Evolutionary conservation across 1,140 invertebrate species (phyloP), one percentile per base, ranked within the genome.

Genomic region (Drosophila carrolli): DNA sequence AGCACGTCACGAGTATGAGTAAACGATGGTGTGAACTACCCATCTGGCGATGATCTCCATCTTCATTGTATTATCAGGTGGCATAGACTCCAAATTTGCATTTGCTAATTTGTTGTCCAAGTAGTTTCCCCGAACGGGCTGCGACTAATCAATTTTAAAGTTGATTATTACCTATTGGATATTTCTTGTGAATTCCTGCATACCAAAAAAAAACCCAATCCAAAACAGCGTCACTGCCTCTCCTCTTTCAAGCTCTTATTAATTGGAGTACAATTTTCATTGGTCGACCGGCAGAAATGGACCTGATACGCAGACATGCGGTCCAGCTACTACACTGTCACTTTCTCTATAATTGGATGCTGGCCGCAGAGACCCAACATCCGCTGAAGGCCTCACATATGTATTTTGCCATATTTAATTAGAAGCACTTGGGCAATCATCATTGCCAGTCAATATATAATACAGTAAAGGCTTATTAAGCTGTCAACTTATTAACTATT

Each of bases 281-380:
- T 13, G 53, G 35, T 43, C 9, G 32, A 32, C 29, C 29, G 29
- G 29, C 1, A 32, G 8, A 32, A 32, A 44, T 43, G 23, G 37
- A 56, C 16, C 43, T 53, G 10, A n/a, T 43, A 27, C 38, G 10
- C 11, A 37, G 59, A 23, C 46, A 46, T 51, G 47, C 11, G 43
- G 59, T 14, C 38, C 48, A 37, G 43, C 46, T 51, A 47, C 35
- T 48, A 50, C 76, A 74, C 67, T 57, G 71, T 75, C 50, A 78
- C 78, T 86, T 86, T 85, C 82, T 78, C 82, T 61, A 72, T 86
- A 85, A 86, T 85, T 78, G 78, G 72, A 62, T 84, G 57, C 54
- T 59, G 70, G 46, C 68, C 75, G 37, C 48, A 40, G 44, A 60
- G 35, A 47, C 35, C 35, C 50, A 70, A 68, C 47, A 75, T 75